Percentiles rank a stretch among this genome's conserved stretches.
phyloP scores from a whole-genome alignment of 2,113 vertebrate genomes.

The Tupaia tana region DNA sequence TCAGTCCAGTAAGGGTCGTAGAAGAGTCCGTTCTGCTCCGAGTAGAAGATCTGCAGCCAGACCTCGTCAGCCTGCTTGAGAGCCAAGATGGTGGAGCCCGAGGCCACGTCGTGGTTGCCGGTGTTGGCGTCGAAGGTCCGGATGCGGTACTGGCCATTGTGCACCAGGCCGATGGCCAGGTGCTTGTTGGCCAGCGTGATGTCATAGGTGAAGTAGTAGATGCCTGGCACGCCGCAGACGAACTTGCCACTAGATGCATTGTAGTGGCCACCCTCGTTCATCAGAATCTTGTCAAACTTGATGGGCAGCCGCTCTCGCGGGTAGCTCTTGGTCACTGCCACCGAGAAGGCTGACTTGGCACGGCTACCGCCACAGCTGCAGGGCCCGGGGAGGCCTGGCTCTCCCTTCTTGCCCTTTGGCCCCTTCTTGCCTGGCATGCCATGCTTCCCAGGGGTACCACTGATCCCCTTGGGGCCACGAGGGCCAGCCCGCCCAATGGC shows the following conservation, averaged over 20 bases:
- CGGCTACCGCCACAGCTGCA: conserved; percentile 89
- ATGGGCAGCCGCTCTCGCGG: conserved; percentile 95
- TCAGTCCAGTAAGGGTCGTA: conserved; percentile 99
- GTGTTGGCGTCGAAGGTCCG: conserved; percentile 98
- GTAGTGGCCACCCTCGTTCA: conserved; percentile 97
- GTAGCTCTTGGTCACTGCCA: conserved; percentile 96
- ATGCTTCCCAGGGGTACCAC: conserved; percentile 87
- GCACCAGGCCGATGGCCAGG: conserved; percentile 96
- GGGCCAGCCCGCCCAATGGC: conserved; percentile 93
- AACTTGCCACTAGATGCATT: conserved; percentile 95
- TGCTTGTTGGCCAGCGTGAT: conserved; percentile 98
- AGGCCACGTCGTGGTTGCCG: conserved; percentile 96
- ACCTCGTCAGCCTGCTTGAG: conserved; percentile 93
- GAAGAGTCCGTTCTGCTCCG: conserved; percentile 97
- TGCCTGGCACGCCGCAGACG: conserved; percentile 92
- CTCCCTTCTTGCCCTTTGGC: conserved; percentile 89
- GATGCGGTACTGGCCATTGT: conserved; percentile 97
- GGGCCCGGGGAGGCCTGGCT: conserved; percentile 89
- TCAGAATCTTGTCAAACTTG: conserved; percentile 95
- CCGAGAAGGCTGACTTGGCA: conserved; percentile 95
- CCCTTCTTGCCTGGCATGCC: conserved; percentile 91
- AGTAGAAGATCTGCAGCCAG: conserved; percentile 99
- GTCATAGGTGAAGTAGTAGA: conserved; percentile 98
- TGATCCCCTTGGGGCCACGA: conserved; percentile 91
- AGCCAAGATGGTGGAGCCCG: conserved; percentile 94